Conservation (phyloP, 2,888 invertebrate species). For the Patella caerulea region DNA sequence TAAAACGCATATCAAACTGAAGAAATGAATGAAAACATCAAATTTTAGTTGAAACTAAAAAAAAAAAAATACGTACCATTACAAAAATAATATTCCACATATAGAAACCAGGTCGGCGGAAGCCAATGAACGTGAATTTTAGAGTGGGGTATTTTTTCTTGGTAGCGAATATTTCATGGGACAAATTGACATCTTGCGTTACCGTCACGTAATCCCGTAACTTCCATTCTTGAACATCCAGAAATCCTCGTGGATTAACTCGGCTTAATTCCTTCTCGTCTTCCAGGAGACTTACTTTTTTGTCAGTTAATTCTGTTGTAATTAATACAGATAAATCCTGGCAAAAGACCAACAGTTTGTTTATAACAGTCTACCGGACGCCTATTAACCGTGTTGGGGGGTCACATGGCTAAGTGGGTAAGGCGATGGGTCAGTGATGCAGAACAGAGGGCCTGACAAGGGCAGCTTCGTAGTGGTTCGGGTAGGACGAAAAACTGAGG, state of each 20-base stretch:
- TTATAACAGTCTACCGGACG: too few species aligned
- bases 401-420: too few species aligned
- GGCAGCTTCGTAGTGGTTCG: too few species aligned
- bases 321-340: constrained; percentile 66
- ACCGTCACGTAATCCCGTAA: constrained; percentile 59
- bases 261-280: constrained; percentile 64
- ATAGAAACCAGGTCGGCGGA: constrained; percentile 67
- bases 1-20: too few species aligned
- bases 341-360: too few species aligned
- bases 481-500: too few species aligned
- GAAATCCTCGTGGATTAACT: constrained; percentile 65
- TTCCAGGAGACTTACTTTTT: constrained; percentile 63
- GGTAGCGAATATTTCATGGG: constrained; percentile 40
- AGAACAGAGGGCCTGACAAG: too few species aligned
- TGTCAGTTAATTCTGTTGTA: constrained; percentile 60
- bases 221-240: constrained; percentile 68
- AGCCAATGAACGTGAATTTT: constrained; percentile 63
- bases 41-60: background rate
- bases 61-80: constrained; percentile 53
- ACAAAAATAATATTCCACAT: constrained; percentile 69
- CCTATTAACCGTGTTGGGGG: too few species aligned
- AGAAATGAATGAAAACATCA: too few species aligned
- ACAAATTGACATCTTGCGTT: background rate
- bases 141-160: constrained; percentile 63
- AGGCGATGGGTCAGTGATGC: too few species aligned